These are phyloP conservation scores for Pangasius djambal DNA, from an alignment of 2,797 vertebrate genomes.

Conservation along the genomic window DNA sequence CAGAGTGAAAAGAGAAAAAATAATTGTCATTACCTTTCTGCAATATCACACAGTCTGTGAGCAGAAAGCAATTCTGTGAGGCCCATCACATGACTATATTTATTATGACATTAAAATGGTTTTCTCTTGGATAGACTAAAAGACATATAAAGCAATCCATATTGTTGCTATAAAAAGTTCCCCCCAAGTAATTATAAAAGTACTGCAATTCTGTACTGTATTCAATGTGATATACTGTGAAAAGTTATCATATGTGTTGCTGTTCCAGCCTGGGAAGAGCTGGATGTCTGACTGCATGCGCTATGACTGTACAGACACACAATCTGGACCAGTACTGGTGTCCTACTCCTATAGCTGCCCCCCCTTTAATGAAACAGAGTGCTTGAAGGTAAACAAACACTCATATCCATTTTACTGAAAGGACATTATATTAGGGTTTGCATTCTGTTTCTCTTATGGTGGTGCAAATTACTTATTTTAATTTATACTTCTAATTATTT, in stretches of 20 bases:
- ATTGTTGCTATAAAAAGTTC: not conserved
- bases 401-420: not conserved
- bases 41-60: not conserved
- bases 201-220: not conserved
- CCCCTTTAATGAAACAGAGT: conserved; percentile 93
- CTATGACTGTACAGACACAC: conserved; percentile 86
- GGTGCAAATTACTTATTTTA: not conserved
- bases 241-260: not conserved
- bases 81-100: not conserved
- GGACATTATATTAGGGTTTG: not conserved
- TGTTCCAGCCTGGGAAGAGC: conserved; percentile 82
- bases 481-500: not conserved
- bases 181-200: not conserved
- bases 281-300: conserved; percentile 89
- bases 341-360: conserved; percentile 90
- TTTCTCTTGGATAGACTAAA: not conserved
- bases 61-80: not conserved
- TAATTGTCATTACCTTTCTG: not conserved
- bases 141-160: not conserved
- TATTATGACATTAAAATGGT: not conserved
- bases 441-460: not conserved
- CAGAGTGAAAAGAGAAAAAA: not conserved
- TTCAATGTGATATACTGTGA: not conserved
- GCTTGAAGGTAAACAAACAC: conserved; percentile 85
- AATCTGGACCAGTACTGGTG: conserved; percentile 86